These are phyloP conservation scores for Tichodroma muraria DNA, from an alignment of 2,113 vertebrate species.

Conservation along the genomic window DNA sequence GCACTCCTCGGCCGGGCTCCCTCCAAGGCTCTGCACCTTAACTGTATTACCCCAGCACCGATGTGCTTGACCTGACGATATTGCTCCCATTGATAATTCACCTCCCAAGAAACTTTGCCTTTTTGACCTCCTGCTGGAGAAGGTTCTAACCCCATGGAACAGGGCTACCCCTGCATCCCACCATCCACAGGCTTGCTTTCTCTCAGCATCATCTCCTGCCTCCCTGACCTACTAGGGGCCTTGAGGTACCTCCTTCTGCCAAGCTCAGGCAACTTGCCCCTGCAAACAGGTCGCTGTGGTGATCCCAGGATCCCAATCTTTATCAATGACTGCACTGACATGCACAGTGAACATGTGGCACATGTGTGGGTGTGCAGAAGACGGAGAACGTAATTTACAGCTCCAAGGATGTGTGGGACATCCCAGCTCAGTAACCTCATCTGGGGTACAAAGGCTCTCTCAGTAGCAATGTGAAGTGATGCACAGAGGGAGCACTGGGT, in stretches of 20 bases:
- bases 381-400: not conserved
- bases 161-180: not conserved
- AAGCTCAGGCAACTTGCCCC: not conserved
- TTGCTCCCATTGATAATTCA: constrained; percentile 80
- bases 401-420: not conserved
- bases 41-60: constrained; percentile 83
- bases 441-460: not conserved
- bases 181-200: accelerated
- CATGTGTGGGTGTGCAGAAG: accelerated
- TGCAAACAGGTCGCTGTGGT: not conserved
- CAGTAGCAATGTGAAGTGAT: not conserved
- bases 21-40: constrained; percentile 77
- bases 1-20: constrained; percentile 63
- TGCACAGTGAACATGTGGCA: not conserved
- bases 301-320: not conserved
- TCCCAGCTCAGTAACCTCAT: not conserved
- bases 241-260: not conserved
- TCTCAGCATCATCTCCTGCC: not conserved
- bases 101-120: constrained; percentile 87
- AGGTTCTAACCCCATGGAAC: constrained; percentile 12
- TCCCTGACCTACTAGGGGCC: not conserved
- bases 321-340: not conserved
- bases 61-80: constrained; percentile 74
- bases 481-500: not conserved
- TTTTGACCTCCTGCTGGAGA: constrained; percentile 78